A percentile compares a stretch with the other conserved stretches of the same genome.
Evolutionary conservation across 2,888 invertebrate species (phyloP).

Genomic region (Cephus sareptanus): DNA sequence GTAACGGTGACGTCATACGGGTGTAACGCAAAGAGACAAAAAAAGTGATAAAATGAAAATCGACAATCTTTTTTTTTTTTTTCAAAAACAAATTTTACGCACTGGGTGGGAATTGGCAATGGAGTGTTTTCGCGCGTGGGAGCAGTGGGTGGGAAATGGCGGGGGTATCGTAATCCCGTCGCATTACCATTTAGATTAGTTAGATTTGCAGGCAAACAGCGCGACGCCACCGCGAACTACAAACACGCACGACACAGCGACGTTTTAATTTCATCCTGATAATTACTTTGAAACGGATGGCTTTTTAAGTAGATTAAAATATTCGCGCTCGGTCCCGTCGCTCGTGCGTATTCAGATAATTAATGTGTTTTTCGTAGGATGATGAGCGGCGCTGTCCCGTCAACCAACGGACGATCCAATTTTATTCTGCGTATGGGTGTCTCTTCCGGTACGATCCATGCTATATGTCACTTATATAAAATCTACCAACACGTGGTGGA

Average conservation of each 20-base stretch:
- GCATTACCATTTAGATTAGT: conserved; percentile 60
- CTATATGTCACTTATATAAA: too few relatives aligned
- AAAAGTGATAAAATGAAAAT: neutral
- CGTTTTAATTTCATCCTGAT: conserved; percentile 64
- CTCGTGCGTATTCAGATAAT: conserved; percentile 52
- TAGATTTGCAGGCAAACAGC: conserved; percentile 56
- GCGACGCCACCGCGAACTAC: conserved; percentile 52
- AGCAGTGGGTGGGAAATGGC: conserved; percentile 2
- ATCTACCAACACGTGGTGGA: conserved; percentile 15
- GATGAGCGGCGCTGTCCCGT: conserved; percentile 7
- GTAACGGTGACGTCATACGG: too few relatives aligned
- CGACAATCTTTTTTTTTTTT: neutral
- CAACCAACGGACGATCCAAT: conserved; percentile 31
- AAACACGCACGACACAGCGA: conserved; percentile 43
- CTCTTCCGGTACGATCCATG: too few relatives aligned
- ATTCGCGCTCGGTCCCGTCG: conserved; percentile 41
- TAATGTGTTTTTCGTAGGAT: conserved; percentile 52
- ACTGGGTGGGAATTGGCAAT: neutral
- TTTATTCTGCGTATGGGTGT: conserved; percentile 13
- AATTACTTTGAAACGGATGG: conserved; percentile 63
- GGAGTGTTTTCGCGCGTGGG: conserved; percentile 5
- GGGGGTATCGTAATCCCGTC: conserved; percentile 50
- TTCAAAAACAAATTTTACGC: neutral
- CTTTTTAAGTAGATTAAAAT: conserved; percentile 66
- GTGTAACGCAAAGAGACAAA: neutral